These are phyloP conservation scores for Drosophila barbarae DNA, from an alignment of 2,888 invertebrate genomes.

Conservation along the genomic window DNA sequence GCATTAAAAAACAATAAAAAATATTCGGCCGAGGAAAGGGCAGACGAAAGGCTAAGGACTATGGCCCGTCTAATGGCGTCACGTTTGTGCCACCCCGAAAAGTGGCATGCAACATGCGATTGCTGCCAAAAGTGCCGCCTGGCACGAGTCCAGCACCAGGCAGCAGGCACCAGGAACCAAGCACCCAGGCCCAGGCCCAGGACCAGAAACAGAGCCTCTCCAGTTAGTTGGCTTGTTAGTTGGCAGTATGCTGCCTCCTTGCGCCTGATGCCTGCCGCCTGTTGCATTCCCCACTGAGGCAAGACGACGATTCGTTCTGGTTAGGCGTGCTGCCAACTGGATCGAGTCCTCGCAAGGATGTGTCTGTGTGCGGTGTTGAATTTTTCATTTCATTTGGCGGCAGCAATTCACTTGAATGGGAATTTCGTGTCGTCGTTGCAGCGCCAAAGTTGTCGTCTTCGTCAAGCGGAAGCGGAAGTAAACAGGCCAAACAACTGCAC, in stretches of 20 bases:
- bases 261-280: constrained; percentile 48
- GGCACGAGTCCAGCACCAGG: constrained; percentile 67
- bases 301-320: constrained; percentile 39
- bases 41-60: constrained; percentile 37
- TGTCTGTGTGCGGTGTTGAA: constrained; percentile 67
- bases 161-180: constrained; percentile 9
- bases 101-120: constrained; percentile 79
- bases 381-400: constrained; percentile 78
- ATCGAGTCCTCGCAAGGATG: constrained; percentile 39
- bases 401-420: constrained; percentile 77
- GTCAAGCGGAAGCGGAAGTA: constrained; percentile 67
- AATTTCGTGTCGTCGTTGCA: constrained; percentile 66
- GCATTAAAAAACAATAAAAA: constrained; percentile 72
- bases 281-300: constrained; percentile 54
- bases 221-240: constrained; percentile 73
- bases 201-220: constrained; percentile 46
- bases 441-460: constrained; percentile 51
- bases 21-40: constrained; percentile 24
- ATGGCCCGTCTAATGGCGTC: constrained; percentile 76
- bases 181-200: constrained; percentile 17
- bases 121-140: constrained; percentile 77
- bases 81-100: constrained; percentile 69
- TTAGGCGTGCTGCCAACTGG: constrained; percentile 38
- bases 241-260: constrained; percentile 48
- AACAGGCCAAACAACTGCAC: constrained; percentile 68